Percentiles rank a stretch among this genome's conserved stretches.
phyloP scores from a whole-genome alignment of 2,888 invertebrate species.

The Mythimna ferrago region DNA sequence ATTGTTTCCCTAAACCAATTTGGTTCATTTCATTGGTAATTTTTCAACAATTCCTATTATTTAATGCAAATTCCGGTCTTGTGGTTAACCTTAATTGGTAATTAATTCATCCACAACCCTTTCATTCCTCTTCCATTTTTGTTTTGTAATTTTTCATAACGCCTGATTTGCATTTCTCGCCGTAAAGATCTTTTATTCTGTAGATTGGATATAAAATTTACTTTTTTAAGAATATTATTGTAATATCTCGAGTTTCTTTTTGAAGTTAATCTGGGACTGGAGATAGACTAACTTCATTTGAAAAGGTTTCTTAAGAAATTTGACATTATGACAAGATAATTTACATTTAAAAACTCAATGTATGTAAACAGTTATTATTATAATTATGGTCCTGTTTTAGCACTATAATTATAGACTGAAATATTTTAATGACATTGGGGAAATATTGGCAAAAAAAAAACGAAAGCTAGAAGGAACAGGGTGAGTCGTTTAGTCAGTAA shows the following conservation, averaged over 20 bases:
- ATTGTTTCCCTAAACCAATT: constrained; percentile 18
- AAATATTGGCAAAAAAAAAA: constrained; percentile 2
- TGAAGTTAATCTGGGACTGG: not conserved
- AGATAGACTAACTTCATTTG: not conserved
- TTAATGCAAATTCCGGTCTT: constrained; percentile 67
- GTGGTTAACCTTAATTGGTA: constrained; percentile 71
- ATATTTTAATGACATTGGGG: not conserved
- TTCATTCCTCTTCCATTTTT: constrained; percentile 64
- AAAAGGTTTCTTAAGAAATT: not conserved
- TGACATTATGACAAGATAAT: not conserved
- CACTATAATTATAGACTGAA: not conserved
- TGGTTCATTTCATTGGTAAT: constrained; percentile 24
- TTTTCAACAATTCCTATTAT: constrained; percentile 65
- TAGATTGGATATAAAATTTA: constrained; percentile 21
- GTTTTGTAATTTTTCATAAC: constrained; percentile 68
- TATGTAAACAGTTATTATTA: no score
- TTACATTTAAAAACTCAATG: not conserved
- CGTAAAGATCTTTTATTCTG: constrained; percentile 39
- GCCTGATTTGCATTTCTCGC: constrained; percentile 66
- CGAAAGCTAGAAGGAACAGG: no score
- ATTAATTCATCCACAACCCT: constrained; percentile 73
- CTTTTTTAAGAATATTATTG: constrained; percentile 22
- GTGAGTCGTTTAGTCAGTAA: no score
- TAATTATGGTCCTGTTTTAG: no score
- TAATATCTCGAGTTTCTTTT: constrained; percentile 7